A percentile compares a stretch with the other conserved stretches of the same genome.
Evolutionary conservation across 2,113 vertebrate species (phyloP).

Genomic region (Crotalus horridus): DNA sequence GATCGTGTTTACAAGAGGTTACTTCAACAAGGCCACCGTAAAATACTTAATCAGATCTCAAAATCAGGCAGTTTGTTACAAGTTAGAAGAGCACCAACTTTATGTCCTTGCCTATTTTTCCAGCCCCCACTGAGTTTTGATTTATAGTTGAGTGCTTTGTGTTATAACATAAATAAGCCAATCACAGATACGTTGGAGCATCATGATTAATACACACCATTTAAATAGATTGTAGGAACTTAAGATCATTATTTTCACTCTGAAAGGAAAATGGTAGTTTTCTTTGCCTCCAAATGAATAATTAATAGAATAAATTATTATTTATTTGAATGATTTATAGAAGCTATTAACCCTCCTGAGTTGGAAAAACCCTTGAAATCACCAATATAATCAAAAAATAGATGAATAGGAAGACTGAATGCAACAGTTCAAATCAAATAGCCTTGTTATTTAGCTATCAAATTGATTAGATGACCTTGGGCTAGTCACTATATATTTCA

Average conservation of each 20-base stretch:
- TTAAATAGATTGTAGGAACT: neutral
- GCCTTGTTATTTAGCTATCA: neutral
- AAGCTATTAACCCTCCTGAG: neutral
- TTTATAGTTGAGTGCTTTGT: neutral
- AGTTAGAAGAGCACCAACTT: neutral
- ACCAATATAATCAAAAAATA: neutral
- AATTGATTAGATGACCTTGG: neutral
- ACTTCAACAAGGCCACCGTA: neutral
- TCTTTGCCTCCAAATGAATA: neutral
- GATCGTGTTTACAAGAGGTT: conserved; percentile 7
- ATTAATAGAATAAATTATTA: neutral
- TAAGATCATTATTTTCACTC: neutral
- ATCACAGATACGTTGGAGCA: neutral
- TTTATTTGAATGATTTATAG: neutral
- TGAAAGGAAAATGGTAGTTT: neutral
- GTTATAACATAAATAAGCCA: neutral
- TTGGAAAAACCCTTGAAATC: neutral
- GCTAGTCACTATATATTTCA: neutral
- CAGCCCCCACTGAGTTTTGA: neutral
- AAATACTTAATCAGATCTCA: neutral
- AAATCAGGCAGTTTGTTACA: neutral
- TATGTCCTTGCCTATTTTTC: neutral
- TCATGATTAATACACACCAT: neutral
- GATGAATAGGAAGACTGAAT: neutral
- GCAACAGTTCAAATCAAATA: neutral